Percentiles rank a stretch among this genome's conserved stretches.
phyloP scores from a whole-genome alignment of 2,888 invertebrate species.

The Caenorhabditis drosophilae region DNA sequence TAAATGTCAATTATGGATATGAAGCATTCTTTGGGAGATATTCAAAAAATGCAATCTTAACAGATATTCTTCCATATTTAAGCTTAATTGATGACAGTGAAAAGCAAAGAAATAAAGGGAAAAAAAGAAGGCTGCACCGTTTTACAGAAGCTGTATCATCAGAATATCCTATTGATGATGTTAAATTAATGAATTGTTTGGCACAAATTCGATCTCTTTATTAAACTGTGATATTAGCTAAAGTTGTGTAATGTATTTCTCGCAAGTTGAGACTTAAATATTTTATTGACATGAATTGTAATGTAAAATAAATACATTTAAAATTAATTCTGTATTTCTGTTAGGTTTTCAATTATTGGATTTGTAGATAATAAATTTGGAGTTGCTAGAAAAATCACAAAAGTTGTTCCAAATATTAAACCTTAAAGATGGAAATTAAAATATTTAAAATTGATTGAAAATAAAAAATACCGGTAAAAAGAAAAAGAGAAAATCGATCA shows the following conservation, averaged over 20 bases:
- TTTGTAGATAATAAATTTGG: conserved; percentile 20
- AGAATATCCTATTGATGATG: not conserved
- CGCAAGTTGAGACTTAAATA: too few relatives aligned
- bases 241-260: too few relatives aligned
- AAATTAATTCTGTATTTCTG: too few relatives aligned
- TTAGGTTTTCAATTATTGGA: conserved; percentile 31
- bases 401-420: conserved; percentile 20
- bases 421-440: conserved; percentile 12
- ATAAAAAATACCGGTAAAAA: conserved; percentile 41
- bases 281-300: too few relatives aligned
- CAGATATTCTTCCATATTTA: conserved; percentile 17
- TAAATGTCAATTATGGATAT: conserved; percentile 2
- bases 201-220: not conserved
- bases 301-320: too few relatives aligned
- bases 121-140: conserved; percentile 12
- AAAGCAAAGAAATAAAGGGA: not conserved
- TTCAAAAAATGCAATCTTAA: not conserved
- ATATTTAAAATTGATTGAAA: not conserved
- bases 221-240: not conserved
- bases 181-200: not conserved
- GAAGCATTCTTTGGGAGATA: conserved; percentile 15
- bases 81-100: conserved; percentile 16
- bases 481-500: conserved; percentile 63
- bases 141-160: conserved; percentile 4
- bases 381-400: conserved; percentile 34